Evolutionary conservation across 2,797 vertebrate species (phyloP).

Genomic region (Lagodon rhomboides): DNA sequence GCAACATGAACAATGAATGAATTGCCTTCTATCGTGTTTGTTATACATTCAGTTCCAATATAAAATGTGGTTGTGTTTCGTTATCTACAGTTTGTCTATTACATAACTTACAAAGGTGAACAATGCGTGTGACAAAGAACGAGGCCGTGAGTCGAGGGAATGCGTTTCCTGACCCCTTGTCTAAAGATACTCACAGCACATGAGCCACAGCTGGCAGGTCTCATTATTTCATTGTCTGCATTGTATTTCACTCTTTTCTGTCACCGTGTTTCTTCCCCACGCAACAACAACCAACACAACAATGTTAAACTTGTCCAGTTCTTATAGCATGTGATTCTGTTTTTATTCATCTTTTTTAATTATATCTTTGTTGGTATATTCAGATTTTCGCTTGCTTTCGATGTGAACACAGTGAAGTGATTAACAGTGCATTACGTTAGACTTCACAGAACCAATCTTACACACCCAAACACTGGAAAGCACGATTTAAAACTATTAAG

Average conservation of each 20-base stretch:
- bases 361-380: background rate
- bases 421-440: slow-evolving; percentile 7
- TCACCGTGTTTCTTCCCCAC: background rate
- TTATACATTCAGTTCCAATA: background rate
- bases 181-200: background rate
- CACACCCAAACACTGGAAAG: slow-evolving; percentile 43
- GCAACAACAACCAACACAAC: background rate
- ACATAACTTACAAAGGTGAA: background rate
- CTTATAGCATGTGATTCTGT: background rate
- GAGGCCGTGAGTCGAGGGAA: background rate
- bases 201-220: background rate
- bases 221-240: background rate
- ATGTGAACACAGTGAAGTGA: slow-evolving; percentile 13
- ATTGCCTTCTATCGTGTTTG: background rate
- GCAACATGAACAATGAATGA: background rate
- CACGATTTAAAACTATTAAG: slow-evolving; percentile 11
- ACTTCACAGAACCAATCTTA: slow-evolving; percentile 24
- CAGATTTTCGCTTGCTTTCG: slow-evolving; percentile 4
- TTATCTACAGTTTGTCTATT: background rate
- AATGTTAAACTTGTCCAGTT: background rate
- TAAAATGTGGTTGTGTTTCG: background rate
- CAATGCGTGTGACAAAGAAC: background rate
- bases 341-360: slow-evolving; percentile 12
- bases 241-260: background rate
- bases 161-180: background rate